Base-by-base conservation (phyloP, 2,113 vertebrate genomes). In the Alethe castanea region DNA sequence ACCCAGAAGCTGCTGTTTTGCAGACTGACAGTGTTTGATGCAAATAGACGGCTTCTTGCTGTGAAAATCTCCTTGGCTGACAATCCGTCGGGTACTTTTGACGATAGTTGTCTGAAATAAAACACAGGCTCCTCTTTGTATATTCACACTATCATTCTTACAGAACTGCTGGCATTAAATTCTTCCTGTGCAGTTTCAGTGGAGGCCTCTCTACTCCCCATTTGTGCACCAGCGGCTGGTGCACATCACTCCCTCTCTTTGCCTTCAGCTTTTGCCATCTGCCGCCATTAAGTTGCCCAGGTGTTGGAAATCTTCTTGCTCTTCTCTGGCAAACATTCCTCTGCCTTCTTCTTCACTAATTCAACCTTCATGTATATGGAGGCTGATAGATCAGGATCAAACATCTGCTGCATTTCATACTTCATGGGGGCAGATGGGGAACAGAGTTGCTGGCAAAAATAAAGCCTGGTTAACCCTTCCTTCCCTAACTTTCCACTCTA, bases 1-100 rank as follows among this genome's bases (percentile, higher is more conserved):
- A 98, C 97, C 97, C 95, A 88, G 94, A 97, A 97, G 94, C 78
- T 87, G 88, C 64, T 81, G 92, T 95, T 86, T 77, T 87, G 35
- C 88, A 83, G 90, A 62, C 87, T 96, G 86, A 90, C 59, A 57
- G 81, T 73, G 79, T 88, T 97, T 97, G 94, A 96, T 94, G 87
- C 85, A 96, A 96, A 97, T 96, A 71, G 70, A 92, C 60, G 53
- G 91, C 78, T 92, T 80, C 95, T 95, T 81, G 82, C 92, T 96
- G 82, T 72, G 94, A 90, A 93, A 92, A 90, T 70, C 87, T 96
- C 86, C 61, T 93, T 25, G 61, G 59, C 2, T 97, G 95, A 89
- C 71, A 91, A 94, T 64, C 83, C 84, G 48, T 24, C 11, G 61
- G 65, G 80, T 76, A 67, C 69, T 93, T 91, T 38, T 61, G 60